Evolutionary conservation across 2,888 invertebrate species (phyloP), one percentile per base, ranked within the genome.

Genomic region (Ptychoptera contaminata): DNA sequence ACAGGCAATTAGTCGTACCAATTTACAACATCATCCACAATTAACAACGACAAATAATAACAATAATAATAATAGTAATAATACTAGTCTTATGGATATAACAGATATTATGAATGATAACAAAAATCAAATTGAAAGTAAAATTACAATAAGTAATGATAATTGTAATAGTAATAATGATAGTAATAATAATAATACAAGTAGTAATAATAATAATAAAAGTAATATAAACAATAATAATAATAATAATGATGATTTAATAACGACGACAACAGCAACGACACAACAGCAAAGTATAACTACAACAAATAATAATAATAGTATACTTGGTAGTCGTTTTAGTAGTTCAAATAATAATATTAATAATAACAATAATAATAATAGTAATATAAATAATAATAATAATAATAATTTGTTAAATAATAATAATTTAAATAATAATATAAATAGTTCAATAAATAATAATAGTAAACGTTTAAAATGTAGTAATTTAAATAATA

Each of bases 71-170:
- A 23, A 23, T 23, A 23, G 7, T 23, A 23, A 23, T 23, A 23
- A 23, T 23, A 23, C 23, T 23, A 23, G 23, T 23, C 62, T 58
- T 47, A 63, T 65, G 64, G 65, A 65, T 46, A 64, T 65, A 40
- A 62, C 63, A 11, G 65, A 65, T 52, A 51, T 65, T 37, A 56
- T 64, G 34, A 50, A 61, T 37, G 47, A 47, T 15, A 16, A 23
- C 11, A 45, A 45, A 43, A 41, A 31, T 29, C 41, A 41, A 12
- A 43, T 40, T 15, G 45, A 41, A 16, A 44, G 41, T 40, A 40
- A 40, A 15, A 46, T 37, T 37, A 44, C 38, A 38, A 42, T 30
- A 35, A 40, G 40, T 16, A 37, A 42, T 12, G 38, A 40, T 43
- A 16, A 40, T 32, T 16, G 15, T 34, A 43, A 40, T 40, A 44